Conservation (phyloP, 2,888 invertebrate species). For the Drosophila differens region DNA sequence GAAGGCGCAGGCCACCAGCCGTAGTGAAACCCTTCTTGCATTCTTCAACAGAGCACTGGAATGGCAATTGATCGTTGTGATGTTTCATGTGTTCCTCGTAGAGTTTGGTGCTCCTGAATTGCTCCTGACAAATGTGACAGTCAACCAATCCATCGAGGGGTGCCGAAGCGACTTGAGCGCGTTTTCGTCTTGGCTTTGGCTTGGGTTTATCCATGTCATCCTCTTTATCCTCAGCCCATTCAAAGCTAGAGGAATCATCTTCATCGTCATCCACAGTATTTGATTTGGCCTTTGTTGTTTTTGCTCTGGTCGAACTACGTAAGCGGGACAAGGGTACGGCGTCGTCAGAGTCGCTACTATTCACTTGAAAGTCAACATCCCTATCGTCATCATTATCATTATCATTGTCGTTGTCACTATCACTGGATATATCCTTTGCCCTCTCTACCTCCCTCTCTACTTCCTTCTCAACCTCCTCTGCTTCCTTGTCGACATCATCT, state of each 20-base stretch:
- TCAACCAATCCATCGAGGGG: conserved; percentile 66
- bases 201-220: conserved; percentile 39
- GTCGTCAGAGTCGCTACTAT: conserved; percentile 67
- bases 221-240: conserved; percentile 33
- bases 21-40: conserved; percentile 82
- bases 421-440: conserved; percentile 12
- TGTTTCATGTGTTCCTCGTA: conserved; percentile 82
- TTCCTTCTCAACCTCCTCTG: conserved; percentile 47
- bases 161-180: conserved; percentile 56
- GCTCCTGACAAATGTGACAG: conserved; percentile 81
- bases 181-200: conserved; percentile 60
- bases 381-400: conserved; percentile 57
- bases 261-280: conserved; percentile 37
- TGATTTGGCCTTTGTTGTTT: conserved; percentile 17
- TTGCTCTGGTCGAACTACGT: conserved; percentile 11
- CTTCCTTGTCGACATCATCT: conserved; percentile 73
- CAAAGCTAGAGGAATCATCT: conserved; percentile 46
- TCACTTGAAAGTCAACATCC: conserved; percentile 64
- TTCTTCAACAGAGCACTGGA: conserved; percentile 77
- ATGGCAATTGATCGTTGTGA: conserved; percentile 81
- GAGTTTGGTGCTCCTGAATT: conserved; percentile 74
- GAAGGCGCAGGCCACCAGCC: conserved; percentile 73
- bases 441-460: conserved; percentile 2
- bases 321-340: conserved; percentile 73
- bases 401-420: conserved; percentile 3